phyloP scores from a whole-genome alignment of 2,113 vertebrate genomes.

The Camelus dromedarius region DNA sequence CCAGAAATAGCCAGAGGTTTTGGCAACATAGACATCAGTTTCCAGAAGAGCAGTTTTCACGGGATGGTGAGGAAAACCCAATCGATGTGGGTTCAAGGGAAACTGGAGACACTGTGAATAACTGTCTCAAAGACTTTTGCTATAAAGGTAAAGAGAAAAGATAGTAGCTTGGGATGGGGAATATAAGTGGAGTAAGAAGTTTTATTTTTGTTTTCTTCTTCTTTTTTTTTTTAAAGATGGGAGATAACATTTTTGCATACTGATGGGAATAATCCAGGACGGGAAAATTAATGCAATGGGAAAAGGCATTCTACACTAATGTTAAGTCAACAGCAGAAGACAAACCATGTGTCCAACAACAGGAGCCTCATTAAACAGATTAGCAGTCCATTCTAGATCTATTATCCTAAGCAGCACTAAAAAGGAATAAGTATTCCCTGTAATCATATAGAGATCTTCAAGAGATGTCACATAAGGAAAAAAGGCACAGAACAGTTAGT shows the following conservation, averaged over 20 bases:
- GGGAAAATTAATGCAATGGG: neutral
- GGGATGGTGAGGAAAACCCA: neutral
- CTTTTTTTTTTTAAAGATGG: neutral
- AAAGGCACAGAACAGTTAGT: neutral
- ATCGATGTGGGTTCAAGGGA: neutral
- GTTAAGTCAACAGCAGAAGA: neutral
- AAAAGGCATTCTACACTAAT: neutral
- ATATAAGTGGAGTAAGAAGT: neutral
- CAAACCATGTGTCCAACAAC: neutral
- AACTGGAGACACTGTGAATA: neutral
- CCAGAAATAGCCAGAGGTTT: neutral
- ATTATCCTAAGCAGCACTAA: neutral
- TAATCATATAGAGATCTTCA: neutral
- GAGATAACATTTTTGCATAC: neutral
- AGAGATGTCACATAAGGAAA: neutral
- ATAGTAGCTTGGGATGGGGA: neutral
- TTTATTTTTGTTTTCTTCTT: neutral
- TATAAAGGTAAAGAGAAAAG: neutral
- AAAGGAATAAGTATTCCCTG: neutral
- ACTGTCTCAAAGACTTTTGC: neutral
- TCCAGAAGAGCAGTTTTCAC: neutral
- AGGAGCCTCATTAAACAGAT: neutral
- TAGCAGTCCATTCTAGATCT: neutral
- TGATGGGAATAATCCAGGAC: neutral
- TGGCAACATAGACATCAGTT: neutral